phyloP scores from a whole-genome alignment of 2,113 vertebrate species.

The Carassius auratus region DNA sequence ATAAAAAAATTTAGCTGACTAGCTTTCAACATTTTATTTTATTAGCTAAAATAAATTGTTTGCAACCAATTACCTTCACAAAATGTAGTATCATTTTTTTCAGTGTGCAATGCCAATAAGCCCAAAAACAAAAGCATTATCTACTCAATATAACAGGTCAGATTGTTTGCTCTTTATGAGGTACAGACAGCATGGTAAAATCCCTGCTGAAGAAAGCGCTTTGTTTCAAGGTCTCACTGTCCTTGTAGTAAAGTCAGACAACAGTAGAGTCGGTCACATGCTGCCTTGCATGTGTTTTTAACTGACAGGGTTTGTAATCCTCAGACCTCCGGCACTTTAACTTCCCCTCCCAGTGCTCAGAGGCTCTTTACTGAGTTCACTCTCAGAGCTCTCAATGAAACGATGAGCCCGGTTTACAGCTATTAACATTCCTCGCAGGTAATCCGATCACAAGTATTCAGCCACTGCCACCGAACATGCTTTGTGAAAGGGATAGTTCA shows the following conservation, averaged over 20 bases:
- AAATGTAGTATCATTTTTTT: too few species aligned
- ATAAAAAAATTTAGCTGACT: too few species aligned
- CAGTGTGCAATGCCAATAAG: neutral
- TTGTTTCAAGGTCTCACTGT: neutral
- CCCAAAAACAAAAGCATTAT: constrained; percentile 2
- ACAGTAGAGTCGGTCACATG: neutral
- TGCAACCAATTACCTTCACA: too few species aligned
- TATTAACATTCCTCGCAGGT: neutral
- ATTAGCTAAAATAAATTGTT: too few species aligned
- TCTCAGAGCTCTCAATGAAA: constrained; percentile 35
- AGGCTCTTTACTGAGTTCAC: constrained; percentile 44
- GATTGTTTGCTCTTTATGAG: constrained; percentile 6
- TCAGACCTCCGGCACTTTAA: neutral
- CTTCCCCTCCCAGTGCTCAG: constrained; percentile 50
- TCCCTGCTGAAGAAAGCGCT: neutral
- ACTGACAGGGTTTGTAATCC: neutral
- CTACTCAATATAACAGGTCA: neutral
- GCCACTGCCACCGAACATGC: neutral
- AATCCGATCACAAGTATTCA: neutral
- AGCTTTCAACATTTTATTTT: too few species aligned
- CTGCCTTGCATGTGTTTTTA: neutral
- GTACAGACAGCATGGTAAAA: neutral
- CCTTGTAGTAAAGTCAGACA: constrained; percentile 15
- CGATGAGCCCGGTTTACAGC: constrained; percentile 18
- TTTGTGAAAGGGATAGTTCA: neutral